Conservation (phyloP, 2,888 invertebrate genomes). For the Stenolophus ochropezus region DNA sequence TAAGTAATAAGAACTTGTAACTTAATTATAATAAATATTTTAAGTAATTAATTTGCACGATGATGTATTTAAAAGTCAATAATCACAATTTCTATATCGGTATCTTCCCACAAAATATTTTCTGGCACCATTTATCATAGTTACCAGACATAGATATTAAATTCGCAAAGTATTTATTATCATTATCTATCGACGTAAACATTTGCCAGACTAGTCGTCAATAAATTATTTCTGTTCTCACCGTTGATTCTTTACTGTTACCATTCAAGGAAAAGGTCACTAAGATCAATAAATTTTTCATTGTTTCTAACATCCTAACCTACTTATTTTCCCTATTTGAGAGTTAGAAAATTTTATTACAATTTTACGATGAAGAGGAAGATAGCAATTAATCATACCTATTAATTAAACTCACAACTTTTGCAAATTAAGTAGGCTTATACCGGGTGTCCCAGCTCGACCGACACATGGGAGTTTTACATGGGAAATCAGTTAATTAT, state of each 20-base stretch:
- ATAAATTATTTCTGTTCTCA: constrained; percentile 1
- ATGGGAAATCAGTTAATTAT: too few relatives aligned
- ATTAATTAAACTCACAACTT: constrained; percentile 12
- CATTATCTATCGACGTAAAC: neutral
- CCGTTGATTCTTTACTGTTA: neutral
- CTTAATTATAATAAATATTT: too few relatives aligned
- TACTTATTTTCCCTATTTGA: constrained; percentile 18
- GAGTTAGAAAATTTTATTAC: neutral
- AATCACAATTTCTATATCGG: neutral
- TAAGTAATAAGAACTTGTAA: too few relatives aligned
- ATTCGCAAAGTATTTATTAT: constrained; percentile 19
- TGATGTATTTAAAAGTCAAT: neutral
- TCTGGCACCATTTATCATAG: constrained; percentile 2
- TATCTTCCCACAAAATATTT: neutral
- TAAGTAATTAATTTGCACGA: too few relatives aligned
- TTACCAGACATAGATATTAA: constrained; percentile 3
- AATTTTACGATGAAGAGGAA: neutral
- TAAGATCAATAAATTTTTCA: constrained; percentile 14
- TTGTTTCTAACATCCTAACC: constrained; percentile 26
- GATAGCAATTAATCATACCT: neutral
- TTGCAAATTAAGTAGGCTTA: neutral
- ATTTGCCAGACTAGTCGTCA: neutral
- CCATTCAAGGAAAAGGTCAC: constrained; percentile 25
- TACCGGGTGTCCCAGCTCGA: too few relatives aligned
- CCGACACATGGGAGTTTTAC: too few relatives aligned